Evolutionary conservation across 1,140 invertebrate species (phyloP).

Genomic region (Helicoverpa zea): DNA sequence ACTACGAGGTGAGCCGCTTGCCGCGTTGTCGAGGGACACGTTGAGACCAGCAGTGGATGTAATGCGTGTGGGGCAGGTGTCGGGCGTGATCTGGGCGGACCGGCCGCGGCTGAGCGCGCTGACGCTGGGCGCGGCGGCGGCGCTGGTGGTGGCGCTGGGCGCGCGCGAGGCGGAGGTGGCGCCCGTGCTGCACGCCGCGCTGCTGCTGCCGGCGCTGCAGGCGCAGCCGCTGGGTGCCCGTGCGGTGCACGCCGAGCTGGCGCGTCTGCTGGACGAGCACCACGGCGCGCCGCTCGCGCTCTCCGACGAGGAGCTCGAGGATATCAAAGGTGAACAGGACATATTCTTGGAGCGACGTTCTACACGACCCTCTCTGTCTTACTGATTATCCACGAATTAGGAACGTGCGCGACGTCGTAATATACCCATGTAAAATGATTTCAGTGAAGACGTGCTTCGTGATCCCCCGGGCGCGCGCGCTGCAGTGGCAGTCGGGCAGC

Average conservation of each 20-base stretch:
- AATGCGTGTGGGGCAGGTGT: slow-evolving; percentile 3
- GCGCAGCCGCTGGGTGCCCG: slow-evolving; percentile 68
- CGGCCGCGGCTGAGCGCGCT: slow-evolving; percentile 69
- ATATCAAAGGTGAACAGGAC: slow-evolving; percentile 68
- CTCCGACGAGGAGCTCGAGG: slow-evolving; percentile 69
- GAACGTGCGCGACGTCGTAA: too few relatives aligned
- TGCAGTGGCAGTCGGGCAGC: slow-evolving; percentile 52
- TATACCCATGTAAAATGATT: background rate
- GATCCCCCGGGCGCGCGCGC: slow-evolving; percentile 56
- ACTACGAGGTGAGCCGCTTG: slow-evolving; percentile 93
- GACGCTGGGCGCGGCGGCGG: slow-evolving; percentile 69
- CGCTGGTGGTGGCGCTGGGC: slow-evolving; percentile 71
- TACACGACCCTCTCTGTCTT: too few relatives aligned
- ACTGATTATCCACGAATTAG: too few relatives aligned
- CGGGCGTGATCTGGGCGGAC: slow-evolving; percentile 75
- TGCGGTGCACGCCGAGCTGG: slow-evolving; percentile 68
- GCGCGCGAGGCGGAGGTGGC: slow-evolving; percentile 70
- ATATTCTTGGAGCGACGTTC: too few relatives aligned
- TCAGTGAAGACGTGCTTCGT: slow-evolving; percentile 78
- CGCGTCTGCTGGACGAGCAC: slow-evolving; percentile 64
- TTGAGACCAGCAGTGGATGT: background rate
- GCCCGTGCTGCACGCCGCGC: slow-evolving; percentile 77
- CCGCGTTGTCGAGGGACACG: background rate
- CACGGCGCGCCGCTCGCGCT: slow-evolving; percentile 62
- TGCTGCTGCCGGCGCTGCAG: slow-evolving; percentile 73